Base-by-base conservation (phyloP, 2,888 invertebrate genomes). In the Scaptomyza caliginosa region DNA sequence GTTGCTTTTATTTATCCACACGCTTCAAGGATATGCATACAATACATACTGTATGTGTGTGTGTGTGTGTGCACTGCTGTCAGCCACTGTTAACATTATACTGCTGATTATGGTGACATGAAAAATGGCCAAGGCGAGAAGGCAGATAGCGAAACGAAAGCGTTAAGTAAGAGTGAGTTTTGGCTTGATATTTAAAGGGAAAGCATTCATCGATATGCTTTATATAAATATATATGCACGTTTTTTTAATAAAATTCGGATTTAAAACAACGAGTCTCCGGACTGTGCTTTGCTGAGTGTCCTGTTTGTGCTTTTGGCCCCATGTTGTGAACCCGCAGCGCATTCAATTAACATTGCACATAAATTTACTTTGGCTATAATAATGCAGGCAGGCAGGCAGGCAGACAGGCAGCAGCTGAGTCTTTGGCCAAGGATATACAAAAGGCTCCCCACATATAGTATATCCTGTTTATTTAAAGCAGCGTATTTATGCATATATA, bases 321-420 rank as follows among this genome's bases (percentile, higher is more conserved):
- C 46, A 42, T 62, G 77, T 58, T 58, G 69, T 62, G 82, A 57
- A 58, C 82, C 19, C 73, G 60, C 50, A 46, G 71, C 62, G 83
- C 86, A 68, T 83, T 82, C 86, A 83, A 83, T 83, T 83, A 83
- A 83, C 83, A 63, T 64, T 63, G 78, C 65, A 65, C 84, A 84
- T 83, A 83, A 83, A 83, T 83, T 84, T 80, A 75, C 81, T 71
- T 80, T 75, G 83, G 69, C 67, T 66, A 62, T 69, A 79, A 81
- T 81, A 83, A 80, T 83, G 86, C 83, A 34, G 32, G 32, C 32
- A 32, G 30, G n/a, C n/a, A n/a, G 32, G n/a, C 13, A 32, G 6
- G n/a, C 13, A 13, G 32, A 2, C 32, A 34, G 32, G 3, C 32
- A 45, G 28, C 45, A 84, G 86, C 86, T 83, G 83, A 76, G 81